These are phyloP conservation scores for Phyllopteryx taeniolatus DNA, from an alignment of 2,113 vertebrate species.

Conservation along the genomic window DNA sequence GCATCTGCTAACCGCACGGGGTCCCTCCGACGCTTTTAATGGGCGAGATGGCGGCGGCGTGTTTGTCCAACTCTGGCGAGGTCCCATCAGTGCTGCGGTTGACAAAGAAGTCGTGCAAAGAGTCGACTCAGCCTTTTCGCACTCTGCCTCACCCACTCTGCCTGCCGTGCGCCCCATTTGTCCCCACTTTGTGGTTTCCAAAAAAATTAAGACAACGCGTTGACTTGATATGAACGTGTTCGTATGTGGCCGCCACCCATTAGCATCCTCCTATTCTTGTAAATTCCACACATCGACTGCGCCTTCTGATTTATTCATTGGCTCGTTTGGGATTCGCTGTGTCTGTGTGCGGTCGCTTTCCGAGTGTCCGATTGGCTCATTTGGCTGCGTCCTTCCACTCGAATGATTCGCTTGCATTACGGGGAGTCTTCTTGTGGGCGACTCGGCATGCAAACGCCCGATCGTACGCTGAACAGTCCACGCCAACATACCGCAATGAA, in stretches of 20 bases:
- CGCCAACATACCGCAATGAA: constrained; percentile 6
- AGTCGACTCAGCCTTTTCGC: constrained; percentile 49
- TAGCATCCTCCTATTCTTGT: constrained; percentile 49
- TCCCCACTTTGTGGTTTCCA: constrained; percentile 62
- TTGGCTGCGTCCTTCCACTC: constrained; percentile 25
- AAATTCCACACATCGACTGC: constrained; percentile 42
- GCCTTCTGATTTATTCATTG: constrained; percentile 73
- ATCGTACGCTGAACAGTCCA: not conserved
- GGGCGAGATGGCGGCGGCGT: constrained; percentile 28
- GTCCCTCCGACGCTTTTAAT: constrained; percentile 47
- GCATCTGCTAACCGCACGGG: constrained; percentile 32
- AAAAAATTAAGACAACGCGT: constrained; percentile 52
- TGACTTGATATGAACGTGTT: constrained; percentile 37
- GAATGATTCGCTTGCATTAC: constrained; percentile 35
- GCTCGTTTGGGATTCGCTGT: constrained; percentile 54
- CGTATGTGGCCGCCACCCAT: constrained; percentile 44
- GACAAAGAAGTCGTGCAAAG: constrained; percentile 62
- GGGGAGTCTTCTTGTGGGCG: constrained; percentile 28
- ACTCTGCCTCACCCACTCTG: constrained; percentile 42
- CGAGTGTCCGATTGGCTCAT: constrained; percentile 31
- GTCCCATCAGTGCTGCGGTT: constrained; percentile 65
- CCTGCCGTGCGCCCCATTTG: constrained; percentile 45
- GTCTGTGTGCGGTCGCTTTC: constrained; percentile 31
- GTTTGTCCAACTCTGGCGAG: constrained; percentile 26
- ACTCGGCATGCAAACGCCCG: constrained; percentile 43